Evolutionary conservation across 2,797 vertebrate species (phyloP), one percentile per base, ranked within the genome.

Genomic region (Anomalospiza imberbis): DNA sequence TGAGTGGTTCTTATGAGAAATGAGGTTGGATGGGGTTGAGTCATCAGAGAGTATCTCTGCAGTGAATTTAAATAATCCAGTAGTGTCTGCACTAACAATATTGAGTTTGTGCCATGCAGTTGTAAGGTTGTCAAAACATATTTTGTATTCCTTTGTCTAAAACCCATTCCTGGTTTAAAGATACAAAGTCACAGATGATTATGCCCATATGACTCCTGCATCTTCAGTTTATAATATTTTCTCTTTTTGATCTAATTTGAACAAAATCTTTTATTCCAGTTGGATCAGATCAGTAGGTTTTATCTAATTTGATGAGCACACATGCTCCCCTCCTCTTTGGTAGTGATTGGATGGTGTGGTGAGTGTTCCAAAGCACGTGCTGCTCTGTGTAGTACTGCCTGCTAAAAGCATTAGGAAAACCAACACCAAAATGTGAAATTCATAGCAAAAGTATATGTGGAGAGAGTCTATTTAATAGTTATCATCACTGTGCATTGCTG

Each of bases 1-100:
- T 54, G 78, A 63, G 71, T 50, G 22, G 55, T 44, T 78, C 80
- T 66, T 90, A n/a, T 25, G 88, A 73, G 67, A 78, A 60, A 58
- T 85, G 71, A 84, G 24, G 53, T 85, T 65, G 11, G 63, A 50
- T 72, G 70, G 36, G 53, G 25, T 77, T 82, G 71, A 81, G 73
- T 76, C 55, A 79, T 76, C 63, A 31, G 15, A 73, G 62, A 84
- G 22, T 54, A 65, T 58, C 50, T 86, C 83, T 95, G 78, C 66
- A 61, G 67, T 91, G 77, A 72, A 74, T 95, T 95, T 90, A 94
- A 97, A 94, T 95, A 75, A 94, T 78, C 88, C 45, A 17, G 58
- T 71, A 73, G 55, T 85, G 67, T 63, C 62, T 93, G 66, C n/a
- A 12, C 44, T 74, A 36, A 45, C 57, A 80, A 88, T 88, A 77